Evolutionary conservation across 2,797 vertebrate species (phyloP).

Genomic region (Cichlasoma orientale): DNA sequence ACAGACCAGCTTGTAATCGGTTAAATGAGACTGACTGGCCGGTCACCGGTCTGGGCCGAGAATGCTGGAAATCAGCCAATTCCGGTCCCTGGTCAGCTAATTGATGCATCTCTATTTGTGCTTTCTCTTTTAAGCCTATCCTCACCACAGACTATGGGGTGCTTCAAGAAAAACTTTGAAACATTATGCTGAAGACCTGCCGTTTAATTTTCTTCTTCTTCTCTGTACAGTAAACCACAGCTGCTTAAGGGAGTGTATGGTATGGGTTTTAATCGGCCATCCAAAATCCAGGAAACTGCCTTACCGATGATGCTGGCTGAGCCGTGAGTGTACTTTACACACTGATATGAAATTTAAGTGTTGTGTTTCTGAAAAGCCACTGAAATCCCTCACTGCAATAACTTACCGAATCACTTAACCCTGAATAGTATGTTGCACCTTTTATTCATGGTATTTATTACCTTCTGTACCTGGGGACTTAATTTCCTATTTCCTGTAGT

Average conservation of each 20-base stretch:
- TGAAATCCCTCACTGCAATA: neutral
- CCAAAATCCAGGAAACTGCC: constrained; percentile 97
- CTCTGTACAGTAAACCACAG: constrained; percentile 87
- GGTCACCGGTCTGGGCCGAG: neutral
- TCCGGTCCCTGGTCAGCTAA: neutral
- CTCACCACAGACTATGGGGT: neutral
- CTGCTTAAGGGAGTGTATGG: constrained; percentile 95
- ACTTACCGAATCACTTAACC: neutral
- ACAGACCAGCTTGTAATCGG: neutral
- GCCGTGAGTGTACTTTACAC: constrained; percentile 83
- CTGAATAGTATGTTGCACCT: neutral
- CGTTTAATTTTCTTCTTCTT: neutral
- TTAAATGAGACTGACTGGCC: neutral
- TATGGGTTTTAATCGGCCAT: constrained; percentile 98
- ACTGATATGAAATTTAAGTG: neutral
- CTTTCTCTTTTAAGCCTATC: neutral
- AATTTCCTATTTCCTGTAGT: constrained; percentile 69
- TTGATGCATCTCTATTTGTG: neutral
- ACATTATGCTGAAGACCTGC: neutral
- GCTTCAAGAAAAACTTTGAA: neutral
- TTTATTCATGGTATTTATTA: neutral
- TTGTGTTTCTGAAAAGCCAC: neutral
- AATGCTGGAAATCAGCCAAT: too few relatives aligned
- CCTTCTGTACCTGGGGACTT: neutral
- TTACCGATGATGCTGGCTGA: constrained; percentile 99